Conservation (phyloP, 1,140 invertebrate species). For the Neodiprion virginianus region DNA sequence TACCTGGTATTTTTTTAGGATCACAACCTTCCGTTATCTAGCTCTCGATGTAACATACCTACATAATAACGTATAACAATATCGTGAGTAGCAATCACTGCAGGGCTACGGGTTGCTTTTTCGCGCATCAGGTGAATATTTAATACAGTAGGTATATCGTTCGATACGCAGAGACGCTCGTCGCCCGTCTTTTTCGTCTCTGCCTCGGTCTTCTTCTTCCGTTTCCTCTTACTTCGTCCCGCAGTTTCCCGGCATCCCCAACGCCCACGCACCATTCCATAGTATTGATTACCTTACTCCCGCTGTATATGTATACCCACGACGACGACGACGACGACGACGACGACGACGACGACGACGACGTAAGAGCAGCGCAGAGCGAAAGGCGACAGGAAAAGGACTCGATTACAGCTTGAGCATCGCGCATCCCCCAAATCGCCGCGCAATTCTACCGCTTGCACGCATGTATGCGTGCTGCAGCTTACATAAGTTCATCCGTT, state of each 20-base stretch:
- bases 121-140: too few relatives aligned
- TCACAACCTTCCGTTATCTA: too few relatives aligned
- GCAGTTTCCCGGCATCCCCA: not conserved
- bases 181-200: not conserved
- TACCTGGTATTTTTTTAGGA: too few relatives aligned
- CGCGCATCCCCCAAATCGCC: too few relatives aligned
- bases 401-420: not conserved
- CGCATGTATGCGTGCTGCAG: too few relatives aligned
- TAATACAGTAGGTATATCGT: too few relatives aligned
- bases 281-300: slow-evolving; percentile 58
- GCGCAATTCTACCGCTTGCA: too few relatives aligned
- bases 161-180: not conserved
- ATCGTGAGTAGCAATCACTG: too few relatives aligned
- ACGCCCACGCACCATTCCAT: slow-evolving; percentile 50
- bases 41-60: too few relatives aligned
- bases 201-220: not conserved
- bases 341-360: not conserved
- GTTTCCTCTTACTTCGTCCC: not conserved
- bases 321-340: not conserved
- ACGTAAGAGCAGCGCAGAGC: not conserved
- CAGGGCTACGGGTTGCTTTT: too few relatives aligned
- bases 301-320: slow-evolving; percentile 25
- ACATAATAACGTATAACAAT: too few relatives aligned
- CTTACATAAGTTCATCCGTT: too few relatives aligned
- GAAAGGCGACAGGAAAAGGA: not conserved